Conservation (phyloP, 2,888 invertebrate species). For the Odontothrips loti region DNA sequence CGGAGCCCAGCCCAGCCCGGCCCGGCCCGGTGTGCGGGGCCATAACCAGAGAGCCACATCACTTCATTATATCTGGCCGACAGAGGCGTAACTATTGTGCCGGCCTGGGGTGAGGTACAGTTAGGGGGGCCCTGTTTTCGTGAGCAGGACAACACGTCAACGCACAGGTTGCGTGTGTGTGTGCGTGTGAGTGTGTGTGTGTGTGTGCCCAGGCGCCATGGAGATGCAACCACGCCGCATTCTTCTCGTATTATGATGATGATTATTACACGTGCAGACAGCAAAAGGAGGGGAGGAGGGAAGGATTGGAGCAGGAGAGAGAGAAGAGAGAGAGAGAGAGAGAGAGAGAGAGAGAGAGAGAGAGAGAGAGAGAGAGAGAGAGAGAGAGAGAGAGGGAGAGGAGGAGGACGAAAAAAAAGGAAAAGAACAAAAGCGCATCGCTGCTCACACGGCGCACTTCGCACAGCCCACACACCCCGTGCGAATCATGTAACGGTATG, state of each 20-base stretch:
- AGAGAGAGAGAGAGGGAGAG: neutral
- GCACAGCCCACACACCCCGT: too few species aligned
- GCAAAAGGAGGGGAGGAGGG: neutral
- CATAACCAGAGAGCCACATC: neutral
- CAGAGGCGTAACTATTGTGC: neutral
- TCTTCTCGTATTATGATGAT: neutral
- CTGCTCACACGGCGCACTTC: too few species aligned
- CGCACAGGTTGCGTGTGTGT: too few species aligned
- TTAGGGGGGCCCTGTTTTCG: neutral
- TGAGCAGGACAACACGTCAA: too few species aligned
- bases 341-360: neutral
- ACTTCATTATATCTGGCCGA: neutral
- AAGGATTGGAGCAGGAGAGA: neutral
- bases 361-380: neutral
- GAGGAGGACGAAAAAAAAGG: neutral
- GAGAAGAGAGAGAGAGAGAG: neutral
- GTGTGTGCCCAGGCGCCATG: too few species aligned
- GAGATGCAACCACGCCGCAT: neutral
- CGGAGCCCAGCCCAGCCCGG: neutral
- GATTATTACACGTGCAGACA: neutral
- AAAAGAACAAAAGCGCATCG: too few species aligned
- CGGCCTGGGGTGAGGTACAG: too few species aligned
- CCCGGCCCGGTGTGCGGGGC: neutral
- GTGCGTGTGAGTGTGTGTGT: too few species aligned
- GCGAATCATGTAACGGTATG: too few species aligned